Base-by-base conservation (phyloP, 2,797 vertebrate genomes). In the Odontamblyopus rebecca region DNA sequence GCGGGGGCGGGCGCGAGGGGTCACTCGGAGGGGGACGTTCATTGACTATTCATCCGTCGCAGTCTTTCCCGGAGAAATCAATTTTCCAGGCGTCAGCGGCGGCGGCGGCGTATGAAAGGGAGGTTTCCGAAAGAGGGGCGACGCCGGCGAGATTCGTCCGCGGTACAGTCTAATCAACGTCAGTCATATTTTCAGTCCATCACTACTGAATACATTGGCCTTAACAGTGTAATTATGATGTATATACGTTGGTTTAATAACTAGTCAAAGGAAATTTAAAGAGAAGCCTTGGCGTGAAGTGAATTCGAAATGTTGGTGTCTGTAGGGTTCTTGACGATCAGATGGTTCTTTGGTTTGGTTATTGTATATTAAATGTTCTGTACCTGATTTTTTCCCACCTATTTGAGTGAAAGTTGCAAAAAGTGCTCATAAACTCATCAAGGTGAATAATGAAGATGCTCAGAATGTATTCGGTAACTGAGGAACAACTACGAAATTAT, bases 11-110 rank as follows among this genome's bases (percentile, higher is more conserved):
- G 77, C 74, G 75, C 6, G 84, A 89, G 79, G 89, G 91, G 90
- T 93, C 90, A 93, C 80, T 89, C 88, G 94, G 83, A 82, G 93
- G 93, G 90, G 93, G 90, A 91, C 83, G 85, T 88, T 92, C 88
- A 69, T 80, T 92, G 90, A 92, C 89, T 87, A 90, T 90, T 94
- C 88, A 94, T 93, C 90, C 91, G 92, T 92, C 92, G 91, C 23
- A 86, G 77, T 93, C 88, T 92, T 38, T 88, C 82, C 82, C 84
- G 73, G 63, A 65, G 63, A 87, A 93, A 94, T 94, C 92, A 90
- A 92, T 94, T 95, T 93, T 91, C 82, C 86, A 44, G n/a, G 84
- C 91, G 80, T 91, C 90, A 86, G 89, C 85, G 80, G 65, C 81
- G 73, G 85, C 82, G 78, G 82, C 82, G 76, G 76, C 81, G 87